Percentiles rank a stretch among this genome's conserved stretches.
Evolutionary conservation across 2,888 invertebrate genomes (phyloP).

Genomic region (Disparrhopalites patrizii): DNA sequence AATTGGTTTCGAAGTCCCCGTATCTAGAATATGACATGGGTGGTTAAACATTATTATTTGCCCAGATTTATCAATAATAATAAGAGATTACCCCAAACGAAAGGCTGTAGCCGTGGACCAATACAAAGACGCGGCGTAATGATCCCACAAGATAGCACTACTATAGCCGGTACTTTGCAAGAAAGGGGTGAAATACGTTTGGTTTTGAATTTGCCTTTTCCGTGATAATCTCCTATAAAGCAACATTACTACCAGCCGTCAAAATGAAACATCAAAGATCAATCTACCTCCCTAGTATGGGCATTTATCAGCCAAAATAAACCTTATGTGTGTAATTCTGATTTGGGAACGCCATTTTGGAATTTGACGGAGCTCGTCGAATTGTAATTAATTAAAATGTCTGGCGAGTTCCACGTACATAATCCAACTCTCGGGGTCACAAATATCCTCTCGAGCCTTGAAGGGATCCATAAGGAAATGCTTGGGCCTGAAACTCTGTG

Average conservation of each 20-base stretch:
- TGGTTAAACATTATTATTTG: not conserved
- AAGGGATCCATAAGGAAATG: slow-evolving; percentile 43
- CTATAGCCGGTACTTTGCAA: not conserved
- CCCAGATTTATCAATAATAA: not conserved
- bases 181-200: slow-evolving; percentile 13
- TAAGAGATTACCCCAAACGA: slow-evolving; percentile 39
- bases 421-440: slow-evolving; percentile 35
- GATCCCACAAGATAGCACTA: slow-evolving; percentile 20
- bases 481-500: slow-evolving; percentile 35
- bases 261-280: no score
- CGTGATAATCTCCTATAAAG: slow-evolving; percentile 10
- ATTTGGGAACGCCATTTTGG: no score
- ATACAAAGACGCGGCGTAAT: slow-evolving; percentile 42
- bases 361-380: no score
- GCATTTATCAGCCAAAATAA: no score
- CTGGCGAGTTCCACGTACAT: no score
- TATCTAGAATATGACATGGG: slow-evolving; percentile 30
- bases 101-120: slow-evolving; percentile 38
- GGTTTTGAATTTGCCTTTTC: no score
- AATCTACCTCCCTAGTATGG: no score
- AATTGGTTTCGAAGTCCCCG: slow-evolving; percentile 30
- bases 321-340: no score
- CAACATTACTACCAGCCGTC: no score
- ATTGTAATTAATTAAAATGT: no score
- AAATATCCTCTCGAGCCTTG: slow-evolving; percentile 40